Conservation (phyloP, 2,797 vertebrate species). For the Sorex maritimensis region DNA sequence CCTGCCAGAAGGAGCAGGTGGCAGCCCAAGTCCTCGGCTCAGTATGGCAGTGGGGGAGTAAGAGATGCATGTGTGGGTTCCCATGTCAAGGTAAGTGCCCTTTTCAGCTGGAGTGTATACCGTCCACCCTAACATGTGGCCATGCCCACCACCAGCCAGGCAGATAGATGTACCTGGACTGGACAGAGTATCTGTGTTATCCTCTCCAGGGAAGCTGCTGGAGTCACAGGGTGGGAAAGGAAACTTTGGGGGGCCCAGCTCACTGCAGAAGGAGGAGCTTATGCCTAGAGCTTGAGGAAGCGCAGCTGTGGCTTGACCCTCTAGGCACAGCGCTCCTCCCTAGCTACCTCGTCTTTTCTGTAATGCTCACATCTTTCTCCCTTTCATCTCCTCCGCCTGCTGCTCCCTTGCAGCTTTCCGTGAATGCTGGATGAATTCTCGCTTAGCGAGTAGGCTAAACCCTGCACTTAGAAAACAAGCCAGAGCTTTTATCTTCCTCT, state of each 20-base stretch:
- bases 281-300: background rate
- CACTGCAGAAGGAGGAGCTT: background rate
- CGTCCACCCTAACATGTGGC: background rate
- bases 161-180: background rate
- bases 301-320: background rate
- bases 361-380: conserved; percentile 8
- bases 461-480: conserved; percentile 77
- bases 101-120: background rate
- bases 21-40: background rate
- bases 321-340: background rate
- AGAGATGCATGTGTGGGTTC: background rate
- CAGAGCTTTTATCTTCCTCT: conserved; percentile 82
- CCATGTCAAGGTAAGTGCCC: background rate
- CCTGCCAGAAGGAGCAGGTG: background rate
- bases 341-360: conserved; percentile 43
- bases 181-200: background rate
- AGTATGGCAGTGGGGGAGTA: background rate
- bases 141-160: background rate
- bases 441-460: conserved; percentile 71
- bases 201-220: background rate
- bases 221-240: background rate
- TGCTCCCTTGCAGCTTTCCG: conserved; percentile 69
- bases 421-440: conserved; percentile 58
- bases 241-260: background rate
- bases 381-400: conserved; percentile 51